Evolutionary conservation across 2,797 vertebrate genomes (phyloP), one percentile per base, ranked within the genome.

Genomic region (Poecilia picta): DNA sequence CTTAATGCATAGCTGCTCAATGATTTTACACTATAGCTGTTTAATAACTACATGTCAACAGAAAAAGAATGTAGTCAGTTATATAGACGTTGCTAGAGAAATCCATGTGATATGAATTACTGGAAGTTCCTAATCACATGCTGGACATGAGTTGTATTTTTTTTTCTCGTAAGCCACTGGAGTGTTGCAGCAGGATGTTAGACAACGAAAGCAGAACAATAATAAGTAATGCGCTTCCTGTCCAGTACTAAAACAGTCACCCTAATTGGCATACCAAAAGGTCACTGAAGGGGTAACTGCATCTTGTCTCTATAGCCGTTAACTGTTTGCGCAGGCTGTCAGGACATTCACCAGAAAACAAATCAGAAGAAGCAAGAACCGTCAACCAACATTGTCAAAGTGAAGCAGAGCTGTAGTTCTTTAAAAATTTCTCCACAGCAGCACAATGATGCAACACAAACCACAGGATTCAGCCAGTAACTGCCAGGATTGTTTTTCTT

Each of bases 201-300:
- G 59, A 92, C 90, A 94, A 92, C 86, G 77, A 81, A 83, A 73
- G 62, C 75, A 73, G 51, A 88, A 89, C 76, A 84, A 90, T 86
- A 87, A 89, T 88, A 76, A 15, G 41, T 79, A 79, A 76, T 57
- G 33, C 20, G 43, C 85, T 91, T 89, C 85, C 85, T 90, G 83
- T 86, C 70, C 10, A 10, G 43, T 78, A 78, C 81, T 49, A 55
- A 36, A 73, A 82, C 53, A 59, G 64, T n/a, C 10, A 5, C 72
- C 33, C 83, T 88, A 85, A 86, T 82, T 83, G 47, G 76, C 76
- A 84, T 64, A 80, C 18, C 47, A 20, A 20, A 73, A 18, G 77
- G 28, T n/a, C 16, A 79, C 20, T 28, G 66, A 5, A 49, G 45
- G 36, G 20, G 36, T 25, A 45, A 45, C 41, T 13, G 39, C 12